Percentiles rank a stretch among this genome's conserved stretches.
These are phyloP conservation scores for Rousettus madagascariensis DNA, from an alignment of 2,797 vertebrate species.

Conservation along the genomic window DNA sequence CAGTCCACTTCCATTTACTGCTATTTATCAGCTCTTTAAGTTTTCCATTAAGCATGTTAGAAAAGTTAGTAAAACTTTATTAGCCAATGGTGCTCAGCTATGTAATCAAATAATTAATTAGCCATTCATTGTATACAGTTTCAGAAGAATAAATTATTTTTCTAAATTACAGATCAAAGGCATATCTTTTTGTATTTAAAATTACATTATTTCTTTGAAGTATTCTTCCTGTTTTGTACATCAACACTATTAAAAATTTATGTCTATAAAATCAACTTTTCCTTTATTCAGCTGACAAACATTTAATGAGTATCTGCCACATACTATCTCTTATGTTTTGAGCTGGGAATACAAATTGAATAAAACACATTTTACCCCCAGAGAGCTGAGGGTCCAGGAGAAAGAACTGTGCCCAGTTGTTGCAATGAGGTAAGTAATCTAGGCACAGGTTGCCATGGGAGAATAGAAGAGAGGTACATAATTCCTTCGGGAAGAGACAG, in stretches of 20 bases:
- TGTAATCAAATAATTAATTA: slow-evolving; percentile 7
- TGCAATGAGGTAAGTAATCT: not conserved
- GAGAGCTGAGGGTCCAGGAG: not conserved
- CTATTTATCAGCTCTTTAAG: not conserved
- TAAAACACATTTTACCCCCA: not conserved
- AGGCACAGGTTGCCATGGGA: not conserved
- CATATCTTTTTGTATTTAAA: slow-evolving; percentile 24
- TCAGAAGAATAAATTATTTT: slow-evolving; percentile 2
- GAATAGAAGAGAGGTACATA: not conserved
- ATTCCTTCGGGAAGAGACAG: not conserved
- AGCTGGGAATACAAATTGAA: not conserved
- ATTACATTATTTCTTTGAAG: slow-evolving; percentile 16
- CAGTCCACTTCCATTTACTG: not conserved
- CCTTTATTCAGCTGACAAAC: not conserved
- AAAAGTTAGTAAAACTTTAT: slow-evolving; percentile 31
- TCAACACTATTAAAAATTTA: not conserved
- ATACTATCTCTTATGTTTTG: not conserved
- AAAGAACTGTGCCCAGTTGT: not conserved
- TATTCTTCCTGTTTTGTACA: not conserved
- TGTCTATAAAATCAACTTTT: not conserved
- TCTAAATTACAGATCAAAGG: slow-evolving; percentile 8
- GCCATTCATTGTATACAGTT: not conserved
- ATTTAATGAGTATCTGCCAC: not conserved
- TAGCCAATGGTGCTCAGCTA: not conserved
- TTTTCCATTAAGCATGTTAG: not conserved